A percentile compares a stretch with the other conserved stretches of the same genome.
phyloP scores from a whole-genome alignment of 2,113 vertebrate genomes.

The Rissa tridactyla region DNA sequence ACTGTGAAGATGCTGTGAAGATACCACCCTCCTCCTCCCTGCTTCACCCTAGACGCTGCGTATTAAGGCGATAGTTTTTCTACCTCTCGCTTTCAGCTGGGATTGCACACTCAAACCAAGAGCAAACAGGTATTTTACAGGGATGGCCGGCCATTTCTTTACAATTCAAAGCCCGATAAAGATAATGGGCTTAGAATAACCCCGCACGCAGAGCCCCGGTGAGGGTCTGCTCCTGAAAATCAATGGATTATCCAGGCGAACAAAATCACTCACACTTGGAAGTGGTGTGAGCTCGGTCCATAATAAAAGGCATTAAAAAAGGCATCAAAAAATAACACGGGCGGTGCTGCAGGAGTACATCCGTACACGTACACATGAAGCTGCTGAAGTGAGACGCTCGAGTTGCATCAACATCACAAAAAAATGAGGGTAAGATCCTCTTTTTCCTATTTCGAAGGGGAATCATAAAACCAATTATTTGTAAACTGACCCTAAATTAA shows the following conservation, averaged over 20 bases:
- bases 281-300: neutral
- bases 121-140: neutral
- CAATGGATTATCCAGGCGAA: neutral
- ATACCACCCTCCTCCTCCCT: neutral
- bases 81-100: neutral
- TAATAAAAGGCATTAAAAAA: neutral
- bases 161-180: neutral
- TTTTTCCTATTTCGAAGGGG: neutral
- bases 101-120: neutral
- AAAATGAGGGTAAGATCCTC: neutral
- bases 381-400: neutral
- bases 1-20: neutral
- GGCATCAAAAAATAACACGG: neutral
- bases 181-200: neutral
- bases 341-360: neutral
- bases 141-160: neutral
- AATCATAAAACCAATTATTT: neutral
- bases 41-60: neutral
- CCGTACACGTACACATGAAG: fast-evolving
- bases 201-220: fast-evolving
- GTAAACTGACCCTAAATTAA: neutral
- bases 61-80: neutral
- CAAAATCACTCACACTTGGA: neutral
- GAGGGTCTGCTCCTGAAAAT: neutral
- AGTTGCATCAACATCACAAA: neutral